Conservation (phyloP, 2,888 invertebrate genomes). For the Brachyptera risi region DNA sequence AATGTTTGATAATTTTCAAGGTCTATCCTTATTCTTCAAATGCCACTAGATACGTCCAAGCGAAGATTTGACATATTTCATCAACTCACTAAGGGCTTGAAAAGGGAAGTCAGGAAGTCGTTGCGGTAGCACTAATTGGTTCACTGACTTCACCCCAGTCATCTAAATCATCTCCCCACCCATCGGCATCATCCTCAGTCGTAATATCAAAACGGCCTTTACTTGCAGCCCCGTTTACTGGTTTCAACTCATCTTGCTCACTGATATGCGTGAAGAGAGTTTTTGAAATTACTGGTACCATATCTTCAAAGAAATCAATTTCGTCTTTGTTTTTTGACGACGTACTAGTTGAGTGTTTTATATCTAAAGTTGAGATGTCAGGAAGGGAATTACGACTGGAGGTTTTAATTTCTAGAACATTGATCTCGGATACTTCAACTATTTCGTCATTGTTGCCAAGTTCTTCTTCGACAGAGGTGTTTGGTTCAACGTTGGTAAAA, state of each 20-base stretch:
- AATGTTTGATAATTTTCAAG: no score
- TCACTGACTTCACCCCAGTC: slow-evolving; percentile 46
- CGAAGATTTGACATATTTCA: no score
- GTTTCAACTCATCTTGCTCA: slow-evolving; percentile 33
- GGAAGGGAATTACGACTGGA: slow-evolving; percentile 37
- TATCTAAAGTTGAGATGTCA: slow-evolving; percentile 72
- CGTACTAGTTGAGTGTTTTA: slow-evolving; percentile 62
- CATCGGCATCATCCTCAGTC: slow-evolving; percentile 47
- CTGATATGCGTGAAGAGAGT: slow-evolving; percentile 48
- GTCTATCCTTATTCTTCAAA: no score
- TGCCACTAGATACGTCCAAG: no score
- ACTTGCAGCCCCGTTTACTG: slow-evolving; percentile 36
- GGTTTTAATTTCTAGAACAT: neutral
- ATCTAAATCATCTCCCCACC: slow-evolving; percentile 45
- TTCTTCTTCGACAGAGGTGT: neutral
- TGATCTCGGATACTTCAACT: neutral
- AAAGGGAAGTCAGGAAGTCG: no score
- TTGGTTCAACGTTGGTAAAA: neutral
- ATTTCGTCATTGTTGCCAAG: neutral
- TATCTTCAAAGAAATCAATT: slow-evolving; percentile 83
- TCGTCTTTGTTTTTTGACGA: slow-evolving; percentile 51
- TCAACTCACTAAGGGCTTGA: no score
- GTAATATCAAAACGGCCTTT: slow-evolving; percentile 50
- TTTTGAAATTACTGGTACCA: slow-evolving; percentile 79
- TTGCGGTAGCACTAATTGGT: no score